Conservation (phyloP, 2,888 invertebrate genomes). For the Limnephilus marmoratus region DNA sequence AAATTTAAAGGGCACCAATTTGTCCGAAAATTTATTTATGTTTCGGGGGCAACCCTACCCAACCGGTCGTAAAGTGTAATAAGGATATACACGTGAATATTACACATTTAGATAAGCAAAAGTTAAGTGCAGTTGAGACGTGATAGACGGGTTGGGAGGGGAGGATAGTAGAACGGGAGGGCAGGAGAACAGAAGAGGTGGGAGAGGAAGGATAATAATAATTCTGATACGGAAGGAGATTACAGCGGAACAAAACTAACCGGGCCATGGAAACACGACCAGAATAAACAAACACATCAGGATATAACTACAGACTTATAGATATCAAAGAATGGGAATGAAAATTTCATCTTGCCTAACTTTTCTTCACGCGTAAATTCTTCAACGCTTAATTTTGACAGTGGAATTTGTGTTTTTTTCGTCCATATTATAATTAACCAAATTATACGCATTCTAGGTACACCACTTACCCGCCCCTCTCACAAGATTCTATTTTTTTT, state of each 20-base stretch:
- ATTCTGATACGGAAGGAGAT: constrained; percentile 9
- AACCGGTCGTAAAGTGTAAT: background rate
- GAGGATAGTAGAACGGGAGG: background rate
- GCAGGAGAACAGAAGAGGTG: background rate
- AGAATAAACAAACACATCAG: background rate
- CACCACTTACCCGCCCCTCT: too few relatives aligned
- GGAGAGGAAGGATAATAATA: background rate
- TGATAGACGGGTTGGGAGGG: background rate
- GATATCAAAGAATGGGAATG: background rate
- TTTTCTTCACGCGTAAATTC: too few relatives aligned
- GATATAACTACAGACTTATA: background rate
- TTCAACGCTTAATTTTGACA: too few relatives aligned
- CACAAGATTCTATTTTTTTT: too few relatives aligned
- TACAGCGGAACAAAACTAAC: constrained; percentile 10
- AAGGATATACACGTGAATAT: constrained; percentile 46
- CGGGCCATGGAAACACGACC: background rate
- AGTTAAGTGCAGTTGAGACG: background rate
- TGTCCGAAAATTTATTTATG: background rate
- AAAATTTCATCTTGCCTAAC: background rate
- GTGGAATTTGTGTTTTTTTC: too few relatives aligned
- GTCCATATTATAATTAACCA: too few relatives aligned
- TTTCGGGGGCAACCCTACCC: background rate
- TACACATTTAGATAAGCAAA: constrained; percentile 46
- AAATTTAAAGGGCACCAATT: background rate
- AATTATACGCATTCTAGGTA: too few relatives aligned